Percentiles rank a stretch among this genome's conserved stretches.
Evolutionary conservation across 2,113 vertebrate species (phyloP).

Genomic region (Oplegnathus fasciatus): DNA sequence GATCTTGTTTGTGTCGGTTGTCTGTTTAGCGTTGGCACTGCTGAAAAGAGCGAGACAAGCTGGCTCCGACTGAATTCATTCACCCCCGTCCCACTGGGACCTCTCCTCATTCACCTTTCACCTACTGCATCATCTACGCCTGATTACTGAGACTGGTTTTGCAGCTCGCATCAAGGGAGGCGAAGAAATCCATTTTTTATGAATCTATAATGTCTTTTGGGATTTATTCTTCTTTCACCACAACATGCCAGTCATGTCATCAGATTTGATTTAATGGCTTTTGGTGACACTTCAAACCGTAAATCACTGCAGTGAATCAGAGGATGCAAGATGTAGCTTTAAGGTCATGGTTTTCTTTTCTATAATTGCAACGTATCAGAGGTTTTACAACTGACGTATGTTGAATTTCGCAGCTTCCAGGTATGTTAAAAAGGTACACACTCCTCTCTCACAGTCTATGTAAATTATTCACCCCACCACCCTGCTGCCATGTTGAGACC

Average conservation of each 20-base stretch:
- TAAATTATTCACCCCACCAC: conserved; percentile 48
- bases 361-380: not conserved
- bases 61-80: conserved; percentile 50
- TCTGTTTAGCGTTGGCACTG: conserved; percentile 42
- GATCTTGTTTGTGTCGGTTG: conserved; percentile 44
- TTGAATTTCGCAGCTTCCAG: conserved; percentile 6
- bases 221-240: not conserved
- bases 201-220: conserved; percentile 10
- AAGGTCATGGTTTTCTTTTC: not conserved
- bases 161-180: conserved; percentile 20
- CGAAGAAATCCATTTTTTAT: conserved; percentile 33
- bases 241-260: conserved; percentile 6
- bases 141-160: conserved; percentile 28
- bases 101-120: conserved; percentile 69
- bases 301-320: conserved; percentile 5
- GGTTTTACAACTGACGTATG: conserved; percentile 3
- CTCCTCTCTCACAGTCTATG: conserved; percentile 22
- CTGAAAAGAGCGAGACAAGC: conserved; percentile 21
- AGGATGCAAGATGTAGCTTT: not conserved
- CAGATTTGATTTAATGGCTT: conserved; percentile 17
- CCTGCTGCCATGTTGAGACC: conserved; percentile 39
- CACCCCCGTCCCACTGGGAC: conserved; percentile 45
- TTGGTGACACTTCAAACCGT: conserved; percentile 7
- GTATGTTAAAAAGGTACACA: conserved; percentile 36
- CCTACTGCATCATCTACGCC: conserved; percentile 57